Percentiles rank a stretch among this genome's conserved stretches.
Conservation (phyloP, 2,113 vertebrate genomes). For the Catharus fuscescens region DNA sequence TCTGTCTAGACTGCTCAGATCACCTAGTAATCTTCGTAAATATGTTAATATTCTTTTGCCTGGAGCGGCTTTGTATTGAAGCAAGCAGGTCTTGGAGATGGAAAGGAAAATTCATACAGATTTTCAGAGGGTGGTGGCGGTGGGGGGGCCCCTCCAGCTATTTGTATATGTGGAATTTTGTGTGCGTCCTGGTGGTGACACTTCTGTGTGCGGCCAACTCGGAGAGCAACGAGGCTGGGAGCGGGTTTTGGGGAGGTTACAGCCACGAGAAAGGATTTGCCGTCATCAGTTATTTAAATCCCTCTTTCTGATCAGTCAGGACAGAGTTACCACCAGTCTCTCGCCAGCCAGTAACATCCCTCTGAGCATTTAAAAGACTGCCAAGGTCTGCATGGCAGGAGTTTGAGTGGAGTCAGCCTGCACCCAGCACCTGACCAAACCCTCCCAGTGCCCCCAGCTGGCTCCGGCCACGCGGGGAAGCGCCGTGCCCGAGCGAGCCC, state of each 20-base stretch:
- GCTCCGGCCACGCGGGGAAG: background rate
- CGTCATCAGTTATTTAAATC: background rate
- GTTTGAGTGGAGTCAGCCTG: background rate
- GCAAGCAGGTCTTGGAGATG: conserved; percentile 4
- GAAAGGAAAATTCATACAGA: conserved; percentile 27
- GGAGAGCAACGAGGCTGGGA: background rate
- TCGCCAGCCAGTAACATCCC: background rate
- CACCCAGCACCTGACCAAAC: background rate
- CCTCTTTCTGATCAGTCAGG: background rate
- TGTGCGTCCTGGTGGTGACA: background rate
- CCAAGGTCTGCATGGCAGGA: background rate
- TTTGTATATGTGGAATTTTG: background rate
- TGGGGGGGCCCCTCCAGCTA: background rate
- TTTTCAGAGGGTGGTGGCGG: conserved; percentile 20
- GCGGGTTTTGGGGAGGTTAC: background rate
- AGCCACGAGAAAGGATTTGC: background rate
- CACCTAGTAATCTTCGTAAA: conserved; percentile 43
- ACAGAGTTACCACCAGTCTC: background rate
- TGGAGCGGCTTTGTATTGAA: conserved; percentile 6
- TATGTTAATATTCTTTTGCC: conserved; percentile 44
- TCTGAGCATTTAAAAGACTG: background rate
- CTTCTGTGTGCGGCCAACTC: background rate
- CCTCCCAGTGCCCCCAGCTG: background rate
- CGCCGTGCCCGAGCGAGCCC: background rate
- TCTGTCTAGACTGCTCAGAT: conserved; percentile 38